Percentiles rank a stretch among this genome's conserved stretches.
Evolutionary conservation across 1,140 invertebrate species (phyloP).

Genomic region (Amphibalanus amphitrite): DNA sequence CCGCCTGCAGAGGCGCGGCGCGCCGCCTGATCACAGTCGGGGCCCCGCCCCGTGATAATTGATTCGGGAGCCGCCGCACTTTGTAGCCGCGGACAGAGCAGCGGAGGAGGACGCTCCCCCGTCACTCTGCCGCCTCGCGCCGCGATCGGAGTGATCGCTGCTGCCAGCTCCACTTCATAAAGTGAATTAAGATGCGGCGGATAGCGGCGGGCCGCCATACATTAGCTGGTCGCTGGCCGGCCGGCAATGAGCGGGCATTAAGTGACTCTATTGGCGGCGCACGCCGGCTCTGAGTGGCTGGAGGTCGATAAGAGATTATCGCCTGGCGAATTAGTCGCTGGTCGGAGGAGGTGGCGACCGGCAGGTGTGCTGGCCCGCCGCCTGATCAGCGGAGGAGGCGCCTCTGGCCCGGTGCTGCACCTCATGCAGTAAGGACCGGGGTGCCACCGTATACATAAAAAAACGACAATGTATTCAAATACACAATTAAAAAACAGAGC

Average conservation of each 20-base stretch:
- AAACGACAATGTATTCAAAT: too few species aligned
- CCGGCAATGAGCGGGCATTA: background rate
- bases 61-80: background rate
- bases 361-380: too few species aligned
- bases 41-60: background rate
- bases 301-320: background rate
- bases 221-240: background rate
- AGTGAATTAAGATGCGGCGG: background rate
- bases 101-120: background rate
- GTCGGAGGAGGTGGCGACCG: too few species aligned
- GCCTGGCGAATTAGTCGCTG: background rate
- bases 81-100: background rate
- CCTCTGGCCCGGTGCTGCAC: too few species aligned
- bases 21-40: background rate
- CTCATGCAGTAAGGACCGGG: too few species aligned
- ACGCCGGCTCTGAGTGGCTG: background rate
- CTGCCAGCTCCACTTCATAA: background rate
- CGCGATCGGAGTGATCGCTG: background rate
- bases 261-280: background rate
- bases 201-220: background rate
- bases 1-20: too few species aligned
- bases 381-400: too few species aligned
- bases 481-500: too few species aligned
- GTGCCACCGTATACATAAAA: too few species aligned
- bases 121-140: too few species aligned